Evolutionary conservation across 2,888 invertebrate species (phyloP).

Genomic region (Piscicola geometra): DNA sequence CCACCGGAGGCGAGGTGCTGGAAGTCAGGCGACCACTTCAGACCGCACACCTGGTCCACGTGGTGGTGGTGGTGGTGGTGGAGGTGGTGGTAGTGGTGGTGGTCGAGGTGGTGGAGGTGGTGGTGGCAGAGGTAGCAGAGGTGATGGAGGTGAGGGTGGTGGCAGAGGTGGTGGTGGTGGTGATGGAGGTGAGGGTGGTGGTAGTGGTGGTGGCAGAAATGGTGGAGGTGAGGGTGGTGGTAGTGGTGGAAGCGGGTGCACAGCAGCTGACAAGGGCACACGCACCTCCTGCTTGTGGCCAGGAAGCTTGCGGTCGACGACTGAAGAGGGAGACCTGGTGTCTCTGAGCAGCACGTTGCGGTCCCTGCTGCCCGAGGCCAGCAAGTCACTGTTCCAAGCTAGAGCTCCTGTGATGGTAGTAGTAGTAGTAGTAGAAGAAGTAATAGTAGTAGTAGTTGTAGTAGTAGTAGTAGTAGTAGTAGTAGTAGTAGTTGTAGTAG

Average conservation of each 20-base stretch:
- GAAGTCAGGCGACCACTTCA: slow-evolving; percentile 97
- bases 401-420: slow-evolving; percentile 70
- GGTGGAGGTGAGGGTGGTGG: background rate
- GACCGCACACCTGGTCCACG: slow-evolving; percentile 68
- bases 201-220: no score
- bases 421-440: no score
- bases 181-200: background rate
- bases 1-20: slow-evolving; percentile 95
- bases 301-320: slow-evolving; percentile 55
- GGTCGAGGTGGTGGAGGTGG: background rate
- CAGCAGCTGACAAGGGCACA: no score
- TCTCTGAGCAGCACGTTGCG: slow-evolving; percentile 88
- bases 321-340: slow-evolving; percentile 62
- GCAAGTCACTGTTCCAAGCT: slow-evolving; percentile 92
- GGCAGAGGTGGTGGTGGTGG: background rate
- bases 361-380: slow-evolving; percentile 91
- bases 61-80: slow-evolving; percentile 8
- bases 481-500: no score
- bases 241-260: background rate
- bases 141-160: background rate
- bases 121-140: no score
- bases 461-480: no score
- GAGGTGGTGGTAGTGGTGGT: no score
- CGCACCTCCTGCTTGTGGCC: slow-evolving; percentile 84
- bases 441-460: no score